Conservation (phyloP, 2,113 vertebrate genomes). For the Propithecus coquereli region DNA sequence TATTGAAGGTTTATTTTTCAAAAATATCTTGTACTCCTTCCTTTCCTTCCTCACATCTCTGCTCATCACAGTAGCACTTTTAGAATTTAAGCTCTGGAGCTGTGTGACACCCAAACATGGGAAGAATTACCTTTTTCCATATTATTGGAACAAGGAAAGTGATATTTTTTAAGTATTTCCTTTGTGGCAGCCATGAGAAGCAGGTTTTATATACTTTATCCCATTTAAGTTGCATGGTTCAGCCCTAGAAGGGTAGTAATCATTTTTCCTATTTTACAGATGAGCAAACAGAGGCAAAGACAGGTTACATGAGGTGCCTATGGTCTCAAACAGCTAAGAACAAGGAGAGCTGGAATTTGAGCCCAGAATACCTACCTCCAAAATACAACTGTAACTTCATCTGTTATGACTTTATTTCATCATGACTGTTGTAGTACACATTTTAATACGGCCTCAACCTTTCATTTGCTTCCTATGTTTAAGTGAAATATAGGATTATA, state of each 20-base stretch:
- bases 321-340: not conserved
- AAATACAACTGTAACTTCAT: not conserved
- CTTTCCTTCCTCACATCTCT: not conserved
- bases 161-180: not conserved
- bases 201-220: not conserved
- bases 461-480: not conserved
- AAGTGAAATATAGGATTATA: not conserved
- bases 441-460: not conserved
- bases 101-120: not conserved
- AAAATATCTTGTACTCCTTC: not conserved
- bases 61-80: not conserved
- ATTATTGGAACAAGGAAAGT: not conserved
- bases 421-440: not conserved
- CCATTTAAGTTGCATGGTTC: not conserved
- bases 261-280: not conserved
- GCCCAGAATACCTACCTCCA: not conserved
- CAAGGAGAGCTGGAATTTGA: not conserved
- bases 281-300: not conserved
- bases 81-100: not conserved
- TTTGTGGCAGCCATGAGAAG: not conserved
- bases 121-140: not conserved
- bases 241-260: not conserved
- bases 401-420: not conserved
- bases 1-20: not conserved
- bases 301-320: not conserved